phyloP scores from a whole-genome alignment of 1,140 invertebrate genomes.

The Venustaconcha ellipsiformis region DNA sequence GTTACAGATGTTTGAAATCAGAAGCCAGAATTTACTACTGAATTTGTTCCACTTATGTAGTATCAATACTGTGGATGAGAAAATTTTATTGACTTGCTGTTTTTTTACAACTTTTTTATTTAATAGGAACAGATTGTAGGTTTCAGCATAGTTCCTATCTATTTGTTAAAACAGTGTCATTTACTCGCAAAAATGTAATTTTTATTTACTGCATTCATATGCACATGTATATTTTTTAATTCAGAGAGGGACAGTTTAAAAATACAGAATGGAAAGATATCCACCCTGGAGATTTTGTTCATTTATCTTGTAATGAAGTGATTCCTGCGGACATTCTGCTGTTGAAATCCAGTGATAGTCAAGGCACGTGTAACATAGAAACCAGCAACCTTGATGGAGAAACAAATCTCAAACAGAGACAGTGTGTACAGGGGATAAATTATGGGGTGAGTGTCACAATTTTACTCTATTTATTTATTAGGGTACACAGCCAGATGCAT shows the following conservation, averaged over 20 bases:
- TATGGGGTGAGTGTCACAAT: conserved; percentile 34
- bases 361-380: conserved; percentile 70
- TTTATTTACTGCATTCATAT: conserved; percentile 2
- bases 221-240: conserved; percentile 46
- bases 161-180: neutral
- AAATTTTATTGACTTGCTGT: too few relatives aligned
- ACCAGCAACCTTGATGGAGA: conserved; percentile 72
- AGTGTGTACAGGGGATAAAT: conserved; percentile 73
- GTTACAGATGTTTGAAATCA: too few relatives aligned
- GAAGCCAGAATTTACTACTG: too few relatives aligned
- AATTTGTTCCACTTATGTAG: too few relatives aligned
- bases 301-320: conserved; percentile 95
- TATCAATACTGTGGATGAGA: too few relatives aligned
- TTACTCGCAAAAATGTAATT: neutral
- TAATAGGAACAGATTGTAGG: neutral
- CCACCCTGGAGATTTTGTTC: conserved; percentile 92
- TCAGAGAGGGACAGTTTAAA: conserved; percentile 73
- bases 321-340: conserved; percentile 96
- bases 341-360: conserved; percentile 71
- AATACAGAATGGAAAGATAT: conserved; percentile 87
- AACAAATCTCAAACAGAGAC: conserved; percentile 70
- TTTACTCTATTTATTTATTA: too few relatives aligned
- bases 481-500: too few relatives aligned
- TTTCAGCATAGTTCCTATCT: neutral
- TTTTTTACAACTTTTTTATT: too few relatives aligned